These are phyloP conservation scores for Lithodes maja DNA, from an alignment of 2,888 invertebrate species.

Conservation along the genomic window DNA sequence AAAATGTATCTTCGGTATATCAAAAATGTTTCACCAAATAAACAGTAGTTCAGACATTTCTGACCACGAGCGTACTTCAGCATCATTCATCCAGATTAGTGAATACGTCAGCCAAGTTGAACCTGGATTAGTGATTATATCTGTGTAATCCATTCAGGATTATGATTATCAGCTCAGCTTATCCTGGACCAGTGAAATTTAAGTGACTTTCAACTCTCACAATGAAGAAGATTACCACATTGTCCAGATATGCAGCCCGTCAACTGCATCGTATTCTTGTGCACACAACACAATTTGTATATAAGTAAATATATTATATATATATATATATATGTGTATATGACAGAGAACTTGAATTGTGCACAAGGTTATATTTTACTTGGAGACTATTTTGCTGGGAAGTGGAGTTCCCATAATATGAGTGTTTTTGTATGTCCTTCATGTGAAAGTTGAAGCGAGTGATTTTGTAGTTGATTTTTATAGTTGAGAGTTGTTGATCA, in stretches of 20 bases:
- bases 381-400: conserved; percentile 41
- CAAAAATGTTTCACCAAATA: too few relatives aligned
- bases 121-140: too few relatives aligned
- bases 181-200: too few relatives aligned
- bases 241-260: conserved; percentile 43
- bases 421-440: conserved; percentile 46
- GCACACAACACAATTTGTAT: conserved; percentile 45
- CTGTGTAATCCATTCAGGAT: too few relatives aligned
- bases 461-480: conserved; percentile 64
- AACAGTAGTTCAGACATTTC: too few relatives aligned
- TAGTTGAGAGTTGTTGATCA: conserved; percentile 37
- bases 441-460: conserved; percentile 36
- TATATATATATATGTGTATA: conserved; percentile 25
- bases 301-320: conserved; percentile 38
- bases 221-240: background rate
- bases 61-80: too few relatives aligned
- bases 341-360: conserved; percentile 23
- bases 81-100: too few relatives aligned
- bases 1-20: too few relatives aligned
- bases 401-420: conserved; percentile 27
- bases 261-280: conserved; percentile 29
- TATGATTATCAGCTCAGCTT: too few relatives aligned
- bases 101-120: too few relatives aligned
- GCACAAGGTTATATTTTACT: conserved; percentile 51
- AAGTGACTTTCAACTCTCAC: too few relatives aligned